Evolutionary conservation across 2,113 vertebrate genomes (phyloP).

Genomic region (Collichthys lucidus): DNA sequence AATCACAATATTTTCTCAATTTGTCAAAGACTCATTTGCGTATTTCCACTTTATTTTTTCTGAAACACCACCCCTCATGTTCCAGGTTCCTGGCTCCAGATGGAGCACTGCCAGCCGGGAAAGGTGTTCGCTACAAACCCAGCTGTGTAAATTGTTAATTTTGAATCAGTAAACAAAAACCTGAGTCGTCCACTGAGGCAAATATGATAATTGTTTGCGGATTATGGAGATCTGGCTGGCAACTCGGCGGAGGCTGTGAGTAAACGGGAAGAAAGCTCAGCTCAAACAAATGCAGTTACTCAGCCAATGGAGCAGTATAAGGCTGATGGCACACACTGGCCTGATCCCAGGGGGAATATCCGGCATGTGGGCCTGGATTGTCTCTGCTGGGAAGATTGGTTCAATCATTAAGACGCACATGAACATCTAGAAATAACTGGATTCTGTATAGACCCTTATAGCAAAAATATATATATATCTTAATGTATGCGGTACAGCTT

Average conservation of each 20-base stretch:
- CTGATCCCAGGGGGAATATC: constrained; percentile 56
- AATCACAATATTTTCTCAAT: constrained; percentile 41
- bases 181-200: constrained; percentile 78
- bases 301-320: constrained; percentile 56
- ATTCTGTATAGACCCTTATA: constrained; percentile 26
- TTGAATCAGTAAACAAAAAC: constrained; percentile 81
- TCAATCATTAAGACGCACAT: constrained; percentile 63
- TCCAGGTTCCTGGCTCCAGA: constrained; percentile 42
- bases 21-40: constrained; percentile 26
- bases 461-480: not conserved
- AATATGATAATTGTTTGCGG: constrained; percentile 85
- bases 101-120: constrained; percentile 66
- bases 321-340: constrained; percentile 50
- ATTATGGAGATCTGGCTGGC: constrained; percentile 81
- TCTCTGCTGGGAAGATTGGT: constrained; percentile 48
- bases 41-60: constrained; percentile 33
- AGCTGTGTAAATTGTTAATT: constrained; percentile 84
- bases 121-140: constrained; percentile 78
- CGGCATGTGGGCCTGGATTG: constrained; percentile 47
- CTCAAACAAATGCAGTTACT: constrained; percentile 80
- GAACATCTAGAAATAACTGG: constrained; percentile 45
- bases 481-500: not conserved
- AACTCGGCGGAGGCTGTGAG: constrained; percentile 79
- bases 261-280: constrained; percentile 79
- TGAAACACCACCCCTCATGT: constrained; percentile 36